Conservation (phyloP, 2,113 vertebrate genomes). For the Myrmecophaga tridactyla region DNA sequence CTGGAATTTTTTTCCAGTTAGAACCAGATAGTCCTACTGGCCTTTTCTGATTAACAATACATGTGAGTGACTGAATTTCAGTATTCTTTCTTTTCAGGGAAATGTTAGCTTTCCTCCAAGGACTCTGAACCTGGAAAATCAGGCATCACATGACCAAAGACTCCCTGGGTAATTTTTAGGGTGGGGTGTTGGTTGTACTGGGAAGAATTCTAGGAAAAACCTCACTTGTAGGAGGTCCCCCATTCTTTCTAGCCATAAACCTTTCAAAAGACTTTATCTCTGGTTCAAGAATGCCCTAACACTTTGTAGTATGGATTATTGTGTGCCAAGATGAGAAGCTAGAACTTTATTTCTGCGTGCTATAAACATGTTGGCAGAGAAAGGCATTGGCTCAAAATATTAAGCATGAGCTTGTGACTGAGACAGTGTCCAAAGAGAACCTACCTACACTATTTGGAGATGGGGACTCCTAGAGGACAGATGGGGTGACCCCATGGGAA, state of each 20-base stretch:
- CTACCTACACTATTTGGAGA: too few relatives aligned
- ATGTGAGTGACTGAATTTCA: neutral
- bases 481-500: neutral
- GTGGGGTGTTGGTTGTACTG: accelerated
- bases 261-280: neutral
- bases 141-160: neutral
- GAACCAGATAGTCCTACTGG: neutral
- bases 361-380: neutral
- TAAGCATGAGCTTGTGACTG: neutral
- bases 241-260: neutral
- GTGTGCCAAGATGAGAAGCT: neutral
- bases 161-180: neutral
- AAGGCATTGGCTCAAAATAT: neutral
- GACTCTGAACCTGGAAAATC: neutral
- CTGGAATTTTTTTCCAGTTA: neutral
- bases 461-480: neutral
- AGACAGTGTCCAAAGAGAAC: neutral
- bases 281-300: neutral
- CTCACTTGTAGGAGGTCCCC: neutral
- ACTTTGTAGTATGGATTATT: too few relatives aligned
- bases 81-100: neutral
- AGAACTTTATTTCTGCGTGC: conserved; percentile 1
- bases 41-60: neutral
- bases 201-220: neutral
- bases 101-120: neutral